A percentile compares a stretch with the other conserved stretches of the same genome.
Conservation (phyloP, 2,113 vertebrate species). For the Grammomys dolichurus region DNA sequence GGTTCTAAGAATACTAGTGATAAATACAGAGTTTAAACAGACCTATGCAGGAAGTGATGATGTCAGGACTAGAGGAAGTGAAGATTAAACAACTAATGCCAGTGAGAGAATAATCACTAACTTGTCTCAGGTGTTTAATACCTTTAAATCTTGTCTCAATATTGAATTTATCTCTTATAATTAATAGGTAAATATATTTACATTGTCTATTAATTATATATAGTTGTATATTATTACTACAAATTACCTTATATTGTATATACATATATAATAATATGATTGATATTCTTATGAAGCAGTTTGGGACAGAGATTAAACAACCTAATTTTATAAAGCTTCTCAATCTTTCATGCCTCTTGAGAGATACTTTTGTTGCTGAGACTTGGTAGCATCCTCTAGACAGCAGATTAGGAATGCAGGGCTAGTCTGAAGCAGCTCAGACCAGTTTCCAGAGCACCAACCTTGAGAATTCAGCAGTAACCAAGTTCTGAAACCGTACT, state of each 20-base stretch:
- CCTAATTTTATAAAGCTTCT: not conserved
- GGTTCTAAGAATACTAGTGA: not conserved
- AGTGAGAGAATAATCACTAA: not conserved
- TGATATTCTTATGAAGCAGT: constrained; percentile 17
- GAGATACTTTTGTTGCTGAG: not conserved
- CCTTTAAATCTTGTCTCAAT: constrained; percentile 49
- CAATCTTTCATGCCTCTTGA: not conserved
- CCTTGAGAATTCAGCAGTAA: not conserved
- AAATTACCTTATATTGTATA: too few species aligned
- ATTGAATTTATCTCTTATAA: not conserved
- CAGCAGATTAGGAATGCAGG: not conserved
- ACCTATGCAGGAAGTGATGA: not conserved
- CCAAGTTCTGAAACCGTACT: not conserved
- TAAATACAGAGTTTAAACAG: not conserved
- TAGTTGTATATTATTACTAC: too few species aligned
- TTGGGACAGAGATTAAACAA: constrained; percentile 19
- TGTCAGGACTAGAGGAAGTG: not conserved
- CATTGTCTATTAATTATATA: not conserved
- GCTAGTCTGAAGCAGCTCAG: not conserved
- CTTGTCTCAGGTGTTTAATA: not conserved
- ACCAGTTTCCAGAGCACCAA: not conserved
- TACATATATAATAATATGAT: too few species aligned
- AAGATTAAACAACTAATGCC: not conserved
- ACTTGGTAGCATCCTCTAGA: not conserved
- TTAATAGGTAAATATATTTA: constrained; percentile 7